A percentile compares a stretch with the other conserved stretches of the same genome.
These are phyloP conservation scores for Mechanitis messenoides DNA, from an alignment of 2,888 invertebrate species.

Conservation along the genomic window DNA sequence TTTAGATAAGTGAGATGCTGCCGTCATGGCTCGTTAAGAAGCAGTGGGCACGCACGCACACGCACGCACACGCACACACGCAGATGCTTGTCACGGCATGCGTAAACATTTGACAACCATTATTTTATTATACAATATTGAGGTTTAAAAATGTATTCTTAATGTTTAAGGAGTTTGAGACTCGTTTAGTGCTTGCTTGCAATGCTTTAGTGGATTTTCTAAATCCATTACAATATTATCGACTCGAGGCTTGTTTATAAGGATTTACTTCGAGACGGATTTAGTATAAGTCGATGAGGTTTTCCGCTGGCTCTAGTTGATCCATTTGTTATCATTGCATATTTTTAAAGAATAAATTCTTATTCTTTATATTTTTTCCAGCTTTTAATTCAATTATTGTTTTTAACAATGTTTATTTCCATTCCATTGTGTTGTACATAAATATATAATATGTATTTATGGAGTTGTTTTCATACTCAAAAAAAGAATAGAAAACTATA, in stretches of 20 bases:
- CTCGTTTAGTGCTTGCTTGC: background rate
- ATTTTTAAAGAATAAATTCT: background rate
- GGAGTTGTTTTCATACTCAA: no score
- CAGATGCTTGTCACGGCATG: constrained; percentile 4
- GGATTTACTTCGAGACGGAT: constrained; percentile 9
- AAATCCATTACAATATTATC: constrained; percentile 4
- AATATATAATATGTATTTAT: no score
- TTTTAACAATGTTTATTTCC: no score
- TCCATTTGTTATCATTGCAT: constrained; percentile 2
- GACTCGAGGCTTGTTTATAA: constrained; percentile 12
- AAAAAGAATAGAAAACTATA: no score
- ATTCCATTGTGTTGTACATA: no score
- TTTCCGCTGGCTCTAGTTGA: constrained; percentile 8
- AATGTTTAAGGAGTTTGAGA: no score
- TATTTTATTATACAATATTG: no score
- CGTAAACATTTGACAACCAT: no score
- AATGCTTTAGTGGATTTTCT: background rate
- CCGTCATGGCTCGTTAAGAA: constrained; percentile 11
- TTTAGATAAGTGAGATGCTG: constrained; percentile 5
- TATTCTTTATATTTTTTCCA: background rate
- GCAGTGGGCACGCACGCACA: constrained; percentile 3
- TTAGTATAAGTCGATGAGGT: constrained; percentile 10
- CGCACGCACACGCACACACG: background rate
- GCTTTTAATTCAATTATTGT: background rate
- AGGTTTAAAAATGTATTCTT: no score